Conservation (phyloP, 2,797 vertebrate species). For the Toxotes lorentzi region DNA sequence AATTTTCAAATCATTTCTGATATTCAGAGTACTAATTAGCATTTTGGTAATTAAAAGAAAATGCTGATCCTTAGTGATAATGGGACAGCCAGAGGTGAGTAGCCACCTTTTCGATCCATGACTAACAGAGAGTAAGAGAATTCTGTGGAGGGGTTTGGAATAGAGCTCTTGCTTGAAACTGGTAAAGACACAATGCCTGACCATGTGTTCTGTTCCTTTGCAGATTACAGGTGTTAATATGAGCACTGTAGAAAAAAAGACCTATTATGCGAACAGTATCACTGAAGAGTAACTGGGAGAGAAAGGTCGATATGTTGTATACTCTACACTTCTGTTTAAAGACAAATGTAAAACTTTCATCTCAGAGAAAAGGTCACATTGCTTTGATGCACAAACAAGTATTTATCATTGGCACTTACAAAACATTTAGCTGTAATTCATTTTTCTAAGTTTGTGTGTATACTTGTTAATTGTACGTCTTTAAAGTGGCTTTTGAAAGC, state of each 20-base stretch:
- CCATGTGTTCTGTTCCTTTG: background rate
- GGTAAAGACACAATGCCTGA: constrained; percentile 8
- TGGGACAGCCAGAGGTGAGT: constrained; percentile 8
- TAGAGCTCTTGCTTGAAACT: background rate
- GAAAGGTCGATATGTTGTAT: constrained; percentile 14
- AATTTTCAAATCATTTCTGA: background rate
- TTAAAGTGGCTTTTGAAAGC: constrained; percentile 17
- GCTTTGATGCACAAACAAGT: constrained; percentile 24
- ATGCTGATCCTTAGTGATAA: constrained; percentile 1
- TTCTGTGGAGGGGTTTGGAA: background rate
- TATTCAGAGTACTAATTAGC: background rate
- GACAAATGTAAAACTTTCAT: constrained; percentile 11
- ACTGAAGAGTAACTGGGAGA: background rate
- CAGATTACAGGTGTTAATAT: constrained; percentile 12
- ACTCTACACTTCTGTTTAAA: background rate
- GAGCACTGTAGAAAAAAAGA: constrained; percentile 26
- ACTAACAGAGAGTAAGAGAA: constrained; percentile 6
- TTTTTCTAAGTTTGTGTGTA: constrained; percentile 6
- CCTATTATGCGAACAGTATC: constrained; percentile 46
- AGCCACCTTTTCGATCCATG: background rate
- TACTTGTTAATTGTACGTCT: background rate
- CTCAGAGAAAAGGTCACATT: constrained; percentile 22
- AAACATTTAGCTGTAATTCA: constrained; percentile 8
- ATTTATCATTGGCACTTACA: constrained; percentile 7
- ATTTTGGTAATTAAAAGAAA: constrained; percentile 20